Evolutionary conservation across 2,113 vertebrate genomes (phyloP).

Genomic region (Periophthalmus modestus): DNA sequence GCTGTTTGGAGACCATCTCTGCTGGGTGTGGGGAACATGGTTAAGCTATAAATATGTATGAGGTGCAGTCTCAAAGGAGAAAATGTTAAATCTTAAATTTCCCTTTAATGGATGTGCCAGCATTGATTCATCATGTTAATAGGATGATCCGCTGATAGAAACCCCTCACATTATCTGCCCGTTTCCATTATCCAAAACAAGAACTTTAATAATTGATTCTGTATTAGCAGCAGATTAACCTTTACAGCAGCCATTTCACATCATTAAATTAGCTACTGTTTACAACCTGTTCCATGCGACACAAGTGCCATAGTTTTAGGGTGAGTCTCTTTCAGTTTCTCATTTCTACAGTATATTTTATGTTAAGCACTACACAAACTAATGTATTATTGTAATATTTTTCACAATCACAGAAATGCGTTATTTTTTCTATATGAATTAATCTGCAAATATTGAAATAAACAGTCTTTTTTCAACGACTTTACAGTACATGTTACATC

Average conservation of each 20-base stretch:
- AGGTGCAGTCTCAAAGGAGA: conserved; percentile 7
- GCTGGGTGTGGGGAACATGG: not conserved
- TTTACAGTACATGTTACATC: too few species aligned
- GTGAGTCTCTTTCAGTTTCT: too few species aligned
- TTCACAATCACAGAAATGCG: too few species aligned
- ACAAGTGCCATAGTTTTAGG: not conserved
- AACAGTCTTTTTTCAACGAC: too few species aligned
- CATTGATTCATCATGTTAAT: conserved; percentile 18
- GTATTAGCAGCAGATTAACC: conserved; percentile 23
- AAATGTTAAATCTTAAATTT: conserved; percentile 2
- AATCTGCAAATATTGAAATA: too few species aligned
- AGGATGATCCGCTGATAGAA: conserved; percentile 1
- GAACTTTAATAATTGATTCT: conserved; percentile 27
- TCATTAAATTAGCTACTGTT: conserved; percentile 6
- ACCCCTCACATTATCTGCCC: conserved; percentile 11
- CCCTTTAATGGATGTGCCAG: not conserved
- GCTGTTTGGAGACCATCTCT: conserved; percentile 8
- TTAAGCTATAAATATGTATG: not conserved
- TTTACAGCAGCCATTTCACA: conserved; percentile 25
- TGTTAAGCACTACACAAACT: too few species aligned
- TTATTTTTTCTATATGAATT: too few species aligned
- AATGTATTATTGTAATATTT: too few species aligned
- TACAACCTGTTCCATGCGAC: not conserved
- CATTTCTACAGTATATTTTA: too few species aligned
- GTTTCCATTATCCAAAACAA: conserved; percentile 12